Evolutionary conservation across 2,888 invertebrate species (phyloP).

Genomic region (Rhimphoctona megacephalus): DNA sequence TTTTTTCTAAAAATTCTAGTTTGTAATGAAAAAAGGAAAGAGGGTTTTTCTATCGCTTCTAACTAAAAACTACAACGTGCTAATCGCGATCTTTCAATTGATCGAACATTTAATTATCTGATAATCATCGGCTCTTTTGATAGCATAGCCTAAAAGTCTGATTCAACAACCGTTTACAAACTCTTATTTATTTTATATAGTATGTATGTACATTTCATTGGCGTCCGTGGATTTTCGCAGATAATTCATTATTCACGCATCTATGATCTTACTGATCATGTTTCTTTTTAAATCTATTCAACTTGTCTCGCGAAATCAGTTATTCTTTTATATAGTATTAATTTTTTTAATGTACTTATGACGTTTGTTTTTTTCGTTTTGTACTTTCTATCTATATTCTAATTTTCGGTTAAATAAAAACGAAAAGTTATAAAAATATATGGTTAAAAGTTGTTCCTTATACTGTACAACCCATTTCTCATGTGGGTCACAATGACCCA

Average conservation of each 20-base stretch:
- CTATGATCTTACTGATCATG: slow-evolving; percentile 4
- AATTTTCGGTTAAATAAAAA: slow-evolving; percentile 35
- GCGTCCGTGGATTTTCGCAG: slow-evolving; percentile 1
- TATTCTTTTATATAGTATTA: slow-evolving; percentile 21
- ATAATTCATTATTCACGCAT: background rate
- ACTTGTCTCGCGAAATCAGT: background rate
- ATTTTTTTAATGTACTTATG: slow-evolving; percentile 27
- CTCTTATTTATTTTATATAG: slow-evolving; percentile 61
- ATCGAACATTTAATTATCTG: slow-evolving; percentile 5
- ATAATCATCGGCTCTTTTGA: slow-evolving; percentile 38
- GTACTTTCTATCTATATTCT: slow-evolving; percentile 40
- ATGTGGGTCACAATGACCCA: slow-evolving; percentile 59
- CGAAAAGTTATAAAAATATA: slow-evolving; percentile 4
- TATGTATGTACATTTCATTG: slow-evolving; percentile 14
- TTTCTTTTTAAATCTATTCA: background rate
- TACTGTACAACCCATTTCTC: slow-evolving; percentile 60
- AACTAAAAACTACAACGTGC: slow-evolving; percentile 6
- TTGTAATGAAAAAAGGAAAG: slow-evolving; percentile 24
- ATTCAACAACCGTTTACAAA: slow-evolving; percentile 40
- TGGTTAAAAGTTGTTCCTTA: background rate
- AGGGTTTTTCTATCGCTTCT: slow-evolving; percentile 60
- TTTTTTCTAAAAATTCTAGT: slow-evolving; percentile 52
- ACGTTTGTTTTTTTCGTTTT: slow-evolving; percentile 29
- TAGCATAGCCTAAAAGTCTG: slow-evolving; percentile 58
- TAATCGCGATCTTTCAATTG: slow-evolving; percentile 31